Base-by-base conservation (phyloP, 2,888 invertebrate genomes). In the Pyrocoelia pectoralis region DNA sequence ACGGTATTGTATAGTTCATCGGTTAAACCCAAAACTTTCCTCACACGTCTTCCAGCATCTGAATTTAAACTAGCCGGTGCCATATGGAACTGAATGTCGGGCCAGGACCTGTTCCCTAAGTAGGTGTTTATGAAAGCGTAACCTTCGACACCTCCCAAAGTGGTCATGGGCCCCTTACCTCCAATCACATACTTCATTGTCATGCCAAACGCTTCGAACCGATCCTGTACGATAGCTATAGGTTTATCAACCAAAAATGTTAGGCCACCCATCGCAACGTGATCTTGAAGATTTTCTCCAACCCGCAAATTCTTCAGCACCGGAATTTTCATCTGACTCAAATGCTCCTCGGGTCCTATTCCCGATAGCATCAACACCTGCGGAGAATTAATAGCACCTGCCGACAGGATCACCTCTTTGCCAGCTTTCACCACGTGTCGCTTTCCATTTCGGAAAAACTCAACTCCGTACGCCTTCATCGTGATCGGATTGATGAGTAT, bases 301-400 rank as follows among this genome's bases (percentile, higher is more conserved):
- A 86, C 85, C 49, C 81, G 82, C 3, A 83, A 72, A 70, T 85
- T 82, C 43, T 80, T 77, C 28, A 90, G 73, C 0, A 84, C 80
- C 1, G 82, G 81, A 48, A 83, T 81, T 2, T 77, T 75, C 19
- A 79, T 68, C 48, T 76, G 70, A 54, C 74, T 67, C 1, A 84
- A 73, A 63, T 84, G 83, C 55, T 81, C 77, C 55, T 77, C 79
- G 0, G 84, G 84, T 1, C 84, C 83, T 9, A 88, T 79, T 1
- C 89, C 89, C 8, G 87, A 87, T 38, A 90, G 77, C 92, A 94
- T 91, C 4, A 95, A 83, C 5, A 95, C 77, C 74, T 95, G 94
- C 0, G 95, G 93, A 2, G 87, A 85, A 76, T 89, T 89, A 67
- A 91, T 85, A 1, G 89, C 83, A 1, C 90, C 90, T 0, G 86